These are phyloP conservation scores for Halcyon smyrnensis DNA, from an alignment of 2,797 vertebrate genomes.

Conservation along the genomic window DNA sequence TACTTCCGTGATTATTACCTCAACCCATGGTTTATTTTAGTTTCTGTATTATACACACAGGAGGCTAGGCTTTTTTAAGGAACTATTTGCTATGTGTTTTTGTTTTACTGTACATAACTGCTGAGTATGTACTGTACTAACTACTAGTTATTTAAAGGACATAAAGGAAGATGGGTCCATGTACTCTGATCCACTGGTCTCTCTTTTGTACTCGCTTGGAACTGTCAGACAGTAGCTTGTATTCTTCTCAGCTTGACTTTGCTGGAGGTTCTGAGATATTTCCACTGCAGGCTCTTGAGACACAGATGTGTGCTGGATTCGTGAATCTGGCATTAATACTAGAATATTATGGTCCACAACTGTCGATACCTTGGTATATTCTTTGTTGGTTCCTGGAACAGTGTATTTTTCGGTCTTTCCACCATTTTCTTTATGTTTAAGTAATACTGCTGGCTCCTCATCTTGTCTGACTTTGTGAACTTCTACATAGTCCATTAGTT, in stretches of 20 bases:
- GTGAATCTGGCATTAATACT: conserved; percentile 82
- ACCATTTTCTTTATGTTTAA: conserved; percentile 71
- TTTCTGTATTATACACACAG: not conserved
- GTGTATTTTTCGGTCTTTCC: conserved; percentile 29
- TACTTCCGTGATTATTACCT: not conserved
- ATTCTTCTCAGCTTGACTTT: conserved; percentile 72
- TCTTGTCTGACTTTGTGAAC: conserved; percentile 86
- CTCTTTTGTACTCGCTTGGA: conserved; percentile 53
- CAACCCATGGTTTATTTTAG: not conserved
- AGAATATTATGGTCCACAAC: conserved; percentile 81
- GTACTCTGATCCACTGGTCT: conserved; percentile 80
- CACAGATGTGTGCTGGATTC: conserved; percentile 17
- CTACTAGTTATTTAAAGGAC: conserved; percentile 66
- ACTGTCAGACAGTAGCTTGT: not conserved
- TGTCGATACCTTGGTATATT: conserved; percentile 89
- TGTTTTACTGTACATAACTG: conserved; percentile 32
- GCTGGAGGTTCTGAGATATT: conserved; percentile 11
- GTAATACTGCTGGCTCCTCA: conserved; percentile 82
- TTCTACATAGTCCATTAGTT: conserved; percentile 86
- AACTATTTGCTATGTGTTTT: conserved; percentile 36
- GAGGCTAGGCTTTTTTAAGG: not conserved
- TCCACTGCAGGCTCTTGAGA: conserved; percentile 59
- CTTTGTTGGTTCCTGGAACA: conserved; percentile 67
- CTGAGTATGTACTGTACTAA: not conserved
- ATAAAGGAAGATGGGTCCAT: conserved; percentile 85